Conservation (phyloP, 2,888 invertebrate species). For the Euphydryas editha region DNA sequence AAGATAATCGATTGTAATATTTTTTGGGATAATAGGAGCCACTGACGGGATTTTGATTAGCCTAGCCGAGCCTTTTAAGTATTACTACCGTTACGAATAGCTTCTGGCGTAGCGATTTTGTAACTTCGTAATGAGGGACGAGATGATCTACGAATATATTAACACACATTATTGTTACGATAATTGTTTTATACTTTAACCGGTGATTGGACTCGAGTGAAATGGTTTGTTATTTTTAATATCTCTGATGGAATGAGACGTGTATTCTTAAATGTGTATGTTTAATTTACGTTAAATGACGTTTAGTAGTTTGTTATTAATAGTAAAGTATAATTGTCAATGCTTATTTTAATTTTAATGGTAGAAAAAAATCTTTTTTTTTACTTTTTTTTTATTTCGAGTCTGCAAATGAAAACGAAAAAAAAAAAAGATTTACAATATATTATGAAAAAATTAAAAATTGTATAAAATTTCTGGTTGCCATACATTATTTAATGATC, state of each 20-base stretch:
- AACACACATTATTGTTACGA: slow-evolving; percentile 15
- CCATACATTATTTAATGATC: not conserved
- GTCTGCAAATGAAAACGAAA: not conserved
- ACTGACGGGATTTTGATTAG: slow-evolving; percentile 31
- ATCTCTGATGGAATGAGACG: not conserved
- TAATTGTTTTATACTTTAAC: slow-evolving; percentile 21
- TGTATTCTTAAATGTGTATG: not conserved
- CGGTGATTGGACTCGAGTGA: not conserved
- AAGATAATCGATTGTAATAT: slow-evolving; percentile 48
- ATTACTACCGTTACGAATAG: slow-evolving; percentile 4
- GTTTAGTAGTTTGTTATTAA: not conserved
- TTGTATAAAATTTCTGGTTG: too few relatives aligned
- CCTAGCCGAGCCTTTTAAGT: slow-evolving; percentile 6
- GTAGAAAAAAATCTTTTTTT: too few relatives aligned
- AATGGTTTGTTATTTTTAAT: not conserved
- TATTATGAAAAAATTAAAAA: too few relatives aligned
- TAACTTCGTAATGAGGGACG: slow-evolving; percentile 7
- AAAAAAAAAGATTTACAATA: too few relatives aligned
- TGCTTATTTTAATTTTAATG: not conserved
- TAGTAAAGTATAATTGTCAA: not conserved
- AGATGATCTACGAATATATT: slow-evolving; percentile 7
- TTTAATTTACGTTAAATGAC: not conserved
- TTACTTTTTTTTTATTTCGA: too few relatives aligned
- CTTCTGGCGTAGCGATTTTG: slow-evolving; percentile 12
- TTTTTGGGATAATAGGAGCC: slow-evolving; percentile 17